These are phyloP conservation scores for Trichoplusia ni DNA, from an alignment of 1,140 invertebrate species.

Conservation along the genomic window DNA sequence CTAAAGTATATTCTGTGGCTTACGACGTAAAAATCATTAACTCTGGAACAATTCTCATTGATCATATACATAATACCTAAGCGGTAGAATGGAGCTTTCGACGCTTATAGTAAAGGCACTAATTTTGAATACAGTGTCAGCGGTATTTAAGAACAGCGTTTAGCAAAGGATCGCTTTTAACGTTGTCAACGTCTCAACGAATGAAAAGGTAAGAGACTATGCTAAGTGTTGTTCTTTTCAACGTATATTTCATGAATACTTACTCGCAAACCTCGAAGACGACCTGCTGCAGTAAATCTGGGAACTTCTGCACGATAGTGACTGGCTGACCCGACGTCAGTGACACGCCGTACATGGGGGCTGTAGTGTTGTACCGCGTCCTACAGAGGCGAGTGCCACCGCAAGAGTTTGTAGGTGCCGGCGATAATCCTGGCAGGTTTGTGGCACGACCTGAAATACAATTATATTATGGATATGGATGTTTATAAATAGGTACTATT, in stretches of 20 bases:
- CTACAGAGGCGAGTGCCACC: constrained; percentile 90
- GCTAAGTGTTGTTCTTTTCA: not conserved
- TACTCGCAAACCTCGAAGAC: constrained; percentile 94
- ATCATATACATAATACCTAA: too few species aligned
- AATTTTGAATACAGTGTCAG: too few species aligned
- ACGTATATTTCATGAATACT: constrained; percentile 54
- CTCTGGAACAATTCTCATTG: too few species aligned
- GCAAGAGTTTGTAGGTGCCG: constrained; percentile 63
- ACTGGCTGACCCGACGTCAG: constrained; percentile 95
- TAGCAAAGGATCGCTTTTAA: too few species aligned
- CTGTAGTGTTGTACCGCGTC: constrained; percentile 95
- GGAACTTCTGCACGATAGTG: constrained; percentile 96
- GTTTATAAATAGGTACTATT: too few species aligned
- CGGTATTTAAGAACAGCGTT: too few species aligned
- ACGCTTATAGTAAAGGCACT: too few species aligned
- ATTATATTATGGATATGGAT: not conserved
- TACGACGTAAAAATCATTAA: too few species aligned
- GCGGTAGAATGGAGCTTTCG: too few species aligned
- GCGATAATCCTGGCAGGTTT: constrained; percentile 50
- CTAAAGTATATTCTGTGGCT: too few species aligned
- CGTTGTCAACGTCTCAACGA: too few species aligned
- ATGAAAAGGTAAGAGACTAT: too few species aligned
- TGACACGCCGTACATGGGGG: constrained; percentile 95
- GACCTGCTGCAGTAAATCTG: constrained; percentile 95
- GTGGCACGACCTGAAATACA: constrained; percentile 67